phyloP scores from a whole-genome alignment of 2,888 invertebrate species.

The Dolichomitus sp. region DNA sequence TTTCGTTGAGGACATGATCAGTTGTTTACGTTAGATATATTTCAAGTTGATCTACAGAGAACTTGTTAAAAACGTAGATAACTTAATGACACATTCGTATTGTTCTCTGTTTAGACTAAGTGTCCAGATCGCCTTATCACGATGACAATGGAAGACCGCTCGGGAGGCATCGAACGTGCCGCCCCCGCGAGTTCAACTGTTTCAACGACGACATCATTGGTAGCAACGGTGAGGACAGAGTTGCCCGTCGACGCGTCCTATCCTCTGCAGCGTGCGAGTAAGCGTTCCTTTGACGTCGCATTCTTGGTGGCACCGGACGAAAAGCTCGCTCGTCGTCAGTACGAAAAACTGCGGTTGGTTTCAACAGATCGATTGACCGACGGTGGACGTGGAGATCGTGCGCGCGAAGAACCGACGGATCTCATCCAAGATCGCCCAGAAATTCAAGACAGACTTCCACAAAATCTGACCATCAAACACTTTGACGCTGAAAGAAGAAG shows the following conservation, averaged over 20 bases:
- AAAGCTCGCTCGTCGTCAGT: conserved; percentile 90
- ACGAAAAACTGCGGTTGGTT: conserved; percentile 85
- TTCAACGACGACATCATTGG: conserved; percentile 64
- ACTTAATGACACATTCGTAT: background rate
- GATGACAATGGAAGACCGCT: conserved; percentile 86
- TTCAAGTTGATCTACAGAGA: background rate
- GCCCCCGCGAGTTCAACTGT: conserved; percentile 74
- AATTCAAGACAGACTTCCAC: conserved; percentile 79
- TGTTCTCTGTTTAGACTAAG: conserved; percentile 56
- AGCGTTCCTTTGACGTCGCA: conserved; percentile 96
- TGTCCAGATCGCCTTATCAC: conserved; percentile 72
- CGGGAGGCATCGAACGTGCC: conserved; percentile 84
- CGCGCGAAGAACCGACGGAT: conserved; percentile 69
- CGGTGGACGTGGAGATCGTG: conserved; percentile 72
- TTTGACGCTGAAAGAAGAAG: conserved; percentile 81
- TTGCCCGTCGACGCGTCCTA: conserved; percentile 81
- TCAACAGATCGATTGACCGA: conserved; percentile 72
- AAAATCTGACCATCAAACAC: conserved; percentile 82
- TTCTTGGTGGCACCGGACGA: conserved; percentile 96
- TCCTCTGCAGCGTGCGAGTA: conserved; percentile 86
- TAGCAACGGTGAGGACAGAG: conserved; percentile 70
- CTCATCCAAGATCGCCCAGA: conserved; percentile 67
- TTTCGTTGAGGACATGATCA: background rate
- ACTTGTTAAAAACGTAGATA: background rate
- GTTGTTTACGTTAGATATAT: background rate